A percentile compares a stretch with the other conserved stretches of the same genome.
Conservation (phyloP, 2,888 invertebrate genomes). For the Marasmarcha lunaedactyla region DNA sequence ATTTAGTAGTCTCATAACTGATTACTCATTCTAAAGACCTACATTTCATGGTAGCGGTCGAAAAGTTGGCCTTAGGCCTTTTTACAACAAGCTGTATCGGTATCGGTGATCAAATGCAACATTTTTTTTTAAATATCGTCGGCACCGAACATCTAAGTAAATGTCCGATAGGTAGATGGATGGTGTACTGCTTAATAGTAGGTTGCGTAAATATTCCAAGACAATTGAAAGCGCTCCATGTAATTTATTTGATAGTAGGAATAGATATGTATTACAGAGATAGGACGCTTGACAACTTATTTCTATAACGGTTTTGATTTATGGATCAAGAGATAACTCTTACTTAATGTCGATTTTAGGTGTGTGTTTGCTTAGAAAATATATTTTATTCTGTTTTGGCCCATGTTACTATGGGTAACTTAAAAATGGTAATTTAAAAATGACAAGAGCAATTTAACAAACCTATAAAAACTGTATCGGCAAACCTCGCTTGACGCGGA, state of each 20-base stretch:
- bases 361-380: conserved; percentile 2
- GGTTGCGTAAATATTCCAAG: conserved; percentile 33
- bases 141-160: conserved; percentile 40
- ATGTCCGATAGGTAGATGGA: conserved; percentile 35
- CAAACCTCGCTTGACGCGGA: no score
- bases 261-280: conserved; percentile 4
- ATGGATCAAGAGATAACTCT: no score
- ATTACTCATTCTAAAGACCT: conserved; percentile 5
- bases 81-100: conserved; percentile 38
- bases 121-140: conserved; percentile 31
- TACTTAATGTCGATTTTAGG: background rate
- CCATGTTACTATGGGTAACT: no score
- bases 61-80: conserved; percentile 28
- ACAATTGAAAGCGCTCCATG: conserved; percentile 34
- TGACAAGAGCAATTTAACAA: no score
- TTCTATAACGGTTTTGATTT: no score
- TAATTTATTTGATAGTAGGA: conserved; percentile 19
- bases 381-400: no score
- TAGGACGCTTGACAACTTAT: no score
- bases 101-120: conserved; percentile 24
- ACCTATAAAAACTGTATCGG: no score
- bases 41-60: no score
- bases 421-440: no score
- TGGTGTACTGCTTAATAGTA: conserved; percentile 46
- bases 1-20: conserved; percentile 31